Conservation (phyloP, 2,113 vertebrate species). For the Brachionichthys hirsutus region DNA sequence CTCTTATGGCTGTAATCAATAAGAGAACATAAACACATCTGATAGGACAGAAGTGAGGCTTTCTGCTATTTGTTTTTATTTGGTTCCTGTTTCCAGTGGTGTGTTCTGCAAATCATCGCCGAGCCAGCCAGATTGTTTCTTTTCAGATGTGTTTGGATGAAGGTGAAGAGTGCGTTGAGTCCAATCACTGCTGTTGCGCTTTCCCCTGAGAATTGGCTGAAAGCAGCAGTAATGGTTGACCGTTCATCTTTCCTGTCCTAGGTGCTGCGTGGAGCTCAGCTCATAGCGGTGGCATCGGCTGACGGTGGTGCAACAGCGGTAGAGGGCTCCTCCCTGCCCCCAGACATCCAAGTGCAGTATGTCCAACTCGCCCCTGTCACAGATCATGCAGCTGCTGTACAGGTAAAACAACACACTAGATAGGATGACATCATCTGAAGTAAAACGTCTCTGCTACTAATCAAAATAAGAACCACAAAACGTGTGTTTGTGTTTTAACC, state of each 20-base stretch:
- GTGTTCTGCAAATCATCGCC: slow-evolving; percentile 16
- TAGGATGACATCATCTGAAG: slow-evolving; percentile 16
- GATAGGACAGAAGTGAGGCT: slow-evolving; percentile 32
- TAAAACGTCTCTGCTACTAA: no score
- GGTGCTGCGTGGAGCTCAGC: slow-evolving; percentile 93
- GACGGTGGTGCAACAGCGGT: slow-evolving; percentile 84
- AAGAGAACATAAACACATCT: slow-evolving; percentile 47
- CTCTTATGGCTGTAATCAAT: slow-evolving; percentile 36
- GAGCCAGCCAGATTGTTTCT: slow-evolving; percentile 11
- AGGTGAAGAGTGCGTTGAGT: neutral
- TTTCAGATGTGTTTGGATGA: slow-evolving; percentile 2
- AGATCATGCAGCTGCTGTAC: slow-evolving; percentile 84
- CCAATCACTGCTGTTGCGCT: neutral
- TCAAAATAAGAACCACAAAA: no score
- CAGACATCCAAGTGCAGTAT: slow-evolving; percentile 97
- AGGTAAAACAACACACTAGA: slow-evolving; percentile 78
- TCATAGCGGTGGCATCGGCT: slow-evolving; percentile 94
- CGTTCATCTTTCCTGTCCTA: slow-evolving; percentile 37
- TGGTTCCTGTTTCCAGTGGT: slow-evolving; percentile 22
- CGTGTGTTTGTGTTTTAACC: slow-evolving; percentile 32
- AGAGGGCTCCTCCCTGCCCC: slow-evolving; percentile 88
- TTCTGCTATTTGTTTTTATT: slow-evolving; percentile 25
- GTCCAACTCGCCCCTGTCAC: slow-evolving; percentile 92
- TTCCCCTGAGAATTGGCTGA: slow-evolving; percentile 2
- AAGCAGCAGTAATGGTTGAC: neutral